Percentiles rank a stretch among this genome's conserved stretches.
phyloP scores from a whole-genome alignment of 2,113 vertebrate species.

The Muntiacus reevesi region DNA sequence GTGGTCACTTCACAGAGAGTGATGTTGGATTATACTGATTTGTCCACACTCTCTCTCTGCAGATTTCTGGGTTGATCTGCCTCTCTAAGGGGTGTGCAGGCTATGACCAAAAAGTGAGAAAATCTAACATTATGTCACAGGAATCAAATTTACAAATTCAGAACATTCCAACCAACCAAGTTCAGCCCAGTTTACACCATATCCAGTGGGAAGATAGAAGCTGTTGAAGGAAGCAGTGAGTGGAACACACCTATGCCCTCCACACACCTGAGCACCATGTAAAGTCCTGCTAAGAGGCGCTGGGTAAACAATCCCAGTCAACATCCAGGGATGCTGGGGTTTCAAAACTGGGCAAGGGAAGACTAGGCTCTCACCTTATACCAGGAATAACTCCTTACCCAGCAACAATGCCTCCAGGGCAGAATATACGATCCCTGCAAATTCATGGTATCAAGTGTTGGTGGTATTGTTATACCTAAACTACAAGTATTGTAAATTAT shows the following conservation, averaged over 20 bases:
- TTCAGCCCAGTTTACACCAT: neutral
- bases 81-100: neutral
- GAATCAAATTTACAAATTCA: neutral
- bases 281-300: neutral
- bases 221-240: neutral
- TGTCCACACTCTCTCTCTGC: neutral
- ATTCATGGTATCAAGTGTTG: neutral
- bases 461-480: neutral
- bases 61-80: neutral
- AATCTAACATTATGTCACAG: neutral
- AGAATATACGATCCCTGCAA: neutral
- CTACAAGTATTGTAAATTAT: slow-evolving; percentile 10
- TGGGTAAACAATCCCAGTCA: neutral
- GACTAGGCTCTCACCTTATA: neutral
- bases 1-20: neutral
- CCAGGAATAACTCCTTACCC: neutral
- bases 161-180: neutral
- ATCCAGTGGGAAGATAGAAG: neutral
- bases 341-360: neutral
- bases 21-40: neutral
- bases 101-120: neutral
- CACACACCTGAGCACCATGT: neutral
- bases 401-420: neutral
- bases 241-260: neutral
- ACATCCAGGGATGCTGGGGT: neutral